Base-by-base conservation (phyloP, 2,888 invertebrate genomes). In the Neoscelio sp. region DNA sequence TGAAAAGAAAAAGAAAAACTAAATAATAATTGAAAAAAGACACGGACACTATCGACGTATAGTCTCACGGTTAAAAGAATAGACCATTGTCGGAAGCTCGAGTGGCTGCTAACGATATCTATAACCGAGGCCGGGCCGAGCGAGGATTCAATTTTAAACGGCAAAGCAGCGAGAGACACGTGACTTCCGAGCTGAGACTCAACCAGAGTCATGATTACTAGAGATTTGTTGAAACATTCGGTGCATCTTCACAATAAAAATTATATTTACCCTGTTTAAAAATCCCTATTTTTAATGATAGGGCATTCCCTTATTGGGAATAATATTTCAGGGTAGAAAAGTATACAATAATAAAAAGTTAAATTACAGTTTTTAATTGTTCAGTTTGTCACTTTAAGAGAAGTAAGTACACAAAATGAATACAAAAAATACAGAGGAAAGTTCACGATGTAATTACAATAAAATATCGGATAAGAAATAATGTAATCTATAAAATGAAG, bases 111-210 rank as follows among this genome's bases (percentile, higher is more conserved):
- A 78, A 74, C 74, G 78, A 78, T 70, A 78, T 78, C 74, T 78
- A 74, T 64, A 74, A 74, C 74, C 78, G 74, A 78, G 78, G 74
- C 68, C 70, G 74, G n/a, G 30, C 58, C 56, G 62, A 71, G 71
- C 62, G 74, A 74, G 74, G 74, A 76, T 80, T 80, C 79, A 80
- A 80, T 80, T 80, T 76, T 70, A 75, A 76, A 80, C 75, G 60
- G 54, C 79, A 71, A 76, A 76, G 67, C 67, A 78, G 78, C 64
- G 35, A 70, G 62, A 60, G 78, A 78, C 79, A 73, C 79, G 74
- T 79, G 79, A 79, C 79, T 70, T 79, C 79, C 79, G 79, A 79
- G 78, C 65, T 50, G 74, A 74, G 78, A 40, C 78, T 68, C 68
- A 46, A 10, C 70, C 15, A 40, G 71, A 54, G 52, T 54, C 42